Evolutionary conservation across 2,888 invertebrate species (phyloP).

Genomic region (Copidosoma aretas): DNA sequence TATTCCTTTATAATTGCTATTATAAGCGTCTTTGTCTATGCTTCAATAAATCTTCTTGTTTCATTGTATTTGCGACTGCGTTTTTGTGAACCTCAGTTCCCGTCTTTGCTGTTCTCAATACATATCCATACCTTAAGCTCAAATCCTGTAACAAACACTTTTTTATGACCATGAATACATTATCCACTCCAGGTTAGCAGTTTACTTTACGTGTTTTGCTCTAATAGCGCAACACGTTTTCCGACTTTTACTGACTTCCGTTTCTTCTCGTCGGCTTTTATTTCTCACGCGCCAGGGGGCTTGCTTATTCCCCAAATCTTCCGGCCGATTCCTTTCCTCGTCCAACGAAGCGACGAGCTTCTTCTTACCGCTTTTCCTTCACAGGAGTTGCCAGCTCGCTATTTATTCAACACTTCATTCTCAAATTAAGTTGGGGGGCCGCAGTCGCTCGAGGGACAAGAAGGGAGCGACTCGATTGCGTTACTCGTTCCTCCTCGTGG

Average conservation of each 20-base stretch:
- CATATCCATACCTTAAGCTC: no score
- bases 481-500: slow-evolving; percentile 14
- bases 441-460: slow-evolving; percentile 10
- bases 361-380: slow-evolving; percentile 3
- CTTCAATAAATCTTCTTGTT: no score
- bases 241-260: background rate
- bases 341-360: slow-evolving; percentile 30
- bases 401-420: slow-evolving; percentile 35
- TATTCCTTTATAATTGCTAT: no score
- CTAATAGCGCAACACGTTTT: slow-evolving; percentile 1
- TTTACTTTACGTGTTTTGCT: slow-evolving; percentile 17
- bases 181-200: background rate
- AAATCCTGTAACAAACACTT: no score
- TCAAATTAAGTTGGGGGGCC: slow-evolving; percentile 28
- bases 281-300: background rate
- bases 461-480: slow-evolving; percentile 22
- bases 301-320: slow-evolving; percentile 21
- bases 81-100: no score
- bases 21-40: no score
- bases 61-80: no score
- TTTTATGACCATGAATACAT: no score
- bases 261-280: background rate
- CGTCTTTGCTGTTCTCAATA: no score
- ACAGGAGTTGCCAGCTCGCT: slow-evolving; percentile 1
- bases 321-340: slow-evolving; percentile 7